Evolutionary conservation across 1,140 invertebrate genomes (phyloP).

Genomic region (Ditylenchus dipsaci): DNA sequence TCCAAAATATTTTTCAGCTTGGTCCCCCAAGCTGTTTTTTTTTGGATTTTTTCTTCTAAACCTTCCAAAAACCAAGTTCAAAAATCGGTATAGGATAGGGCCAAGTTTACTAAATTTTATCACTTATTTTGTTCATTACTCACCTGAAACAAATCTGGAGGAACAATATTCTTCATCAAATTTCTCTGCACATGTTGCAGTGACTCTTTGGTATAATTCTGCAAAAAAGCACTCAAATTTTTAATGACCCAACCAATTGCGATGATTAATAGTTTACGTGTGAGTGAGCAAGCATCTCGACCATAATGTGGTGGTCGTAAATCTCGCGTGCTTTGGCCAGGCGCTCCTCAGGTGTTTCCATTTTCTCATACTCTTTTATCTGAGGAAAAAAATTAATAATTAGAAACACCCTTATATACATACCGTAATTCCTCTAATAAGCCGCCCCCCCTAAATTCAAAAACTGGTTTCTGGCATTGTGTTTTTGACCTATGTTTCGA

Average conservation of each 20-base stretch:
- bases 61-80: too few relatives aligned
- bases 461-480: too few relatives aligned
- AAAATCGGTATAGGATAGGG: too few relatives aligned
- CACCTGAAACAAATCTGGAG: constrained; percentile 93
- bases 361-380: constrained; percentile 97
- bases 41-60: too few relatives aligned
- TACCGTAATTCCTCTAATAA: too few relatives aligned
- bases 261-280: constrained; percentile 72
- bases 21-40: too few relatives aligned
- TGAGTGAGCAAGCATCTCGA: constrained; percentile 92
- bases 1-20: too few relatives aligned
- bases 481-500: too few relatives aligned
- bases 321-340: constrained; percentile 88
- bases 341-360: constrained; percentile 91
- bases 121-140: too few relatives aligned
- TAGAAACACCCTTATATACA: not conserved
- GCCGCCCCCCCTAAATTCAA: too few relatives aligned
- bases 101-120: too few relatives aligned
- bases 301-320: constrained; percentile 99
- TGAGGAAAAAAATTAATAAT: constrained; percentile 63
- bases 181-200: constrained; percentile 94
- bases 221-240: not conserved
- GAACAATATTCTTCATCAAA: constrained; percentile 92
- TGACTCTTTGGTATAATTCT: constrained; percentile 95
- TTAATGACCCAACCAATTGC: too few relatives aligned